A percentile compares a stretch with the other conserved stretches of the same genome.
phyloP scores from a whole-genome alignment of 2,888 invertebrate genomes.

The Bimastos eiseni region DNA sequence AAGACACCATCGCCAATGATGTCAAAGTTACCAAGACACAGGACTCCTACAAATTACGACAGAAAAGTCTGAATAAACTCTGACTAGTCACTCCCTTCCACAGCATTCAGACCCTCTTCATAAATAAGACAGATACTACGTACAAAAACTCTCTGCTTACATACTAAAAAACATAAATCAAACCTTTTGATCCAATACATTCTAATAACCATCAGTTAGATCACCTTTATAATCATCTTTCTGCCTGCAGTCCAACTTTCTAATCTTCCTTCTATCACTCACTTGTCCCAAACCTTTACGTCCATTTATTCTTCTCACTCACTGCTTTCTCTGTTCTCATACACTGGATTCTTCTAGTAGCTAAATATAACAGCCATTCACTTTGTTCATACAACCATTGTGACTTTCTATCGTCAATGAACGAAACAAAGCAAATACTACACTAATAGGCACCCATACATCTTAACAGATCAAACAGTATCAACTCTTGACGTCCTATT shows the following conservation, averaged over 20 bases:
- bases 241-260: no score
- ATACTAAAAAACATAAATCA: no score
- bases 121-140: background rate
- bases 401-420: background rate
- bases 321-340: no score
- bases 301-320: no score
- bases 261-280: no score
- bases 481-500: background rate
- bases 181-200: no score
- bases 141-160: no score
- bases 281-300: no score
- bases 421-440: background rate
- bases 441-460: background rate
- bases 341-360: background rate
- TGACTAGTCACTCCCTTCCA: background rate
- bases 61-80: background rate
- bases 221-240: no score
- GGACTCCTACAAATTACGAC: conserved; percentile 48
- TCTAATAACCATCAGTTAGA: no score
- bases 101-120: background rate
- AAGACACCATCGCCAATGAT: conserved; percentile 73
- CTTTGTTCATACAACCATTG: no score
- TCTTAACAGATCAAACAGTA: background rate
- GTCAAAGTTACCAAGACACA: conserved; percentile 71
- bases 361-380: background rate